These are phyloP conservation scores for Philypnodon macrostomus DNA, from an alignment of 2,797 vertebrate genomes.

Conservation along the genomic window DNA sequence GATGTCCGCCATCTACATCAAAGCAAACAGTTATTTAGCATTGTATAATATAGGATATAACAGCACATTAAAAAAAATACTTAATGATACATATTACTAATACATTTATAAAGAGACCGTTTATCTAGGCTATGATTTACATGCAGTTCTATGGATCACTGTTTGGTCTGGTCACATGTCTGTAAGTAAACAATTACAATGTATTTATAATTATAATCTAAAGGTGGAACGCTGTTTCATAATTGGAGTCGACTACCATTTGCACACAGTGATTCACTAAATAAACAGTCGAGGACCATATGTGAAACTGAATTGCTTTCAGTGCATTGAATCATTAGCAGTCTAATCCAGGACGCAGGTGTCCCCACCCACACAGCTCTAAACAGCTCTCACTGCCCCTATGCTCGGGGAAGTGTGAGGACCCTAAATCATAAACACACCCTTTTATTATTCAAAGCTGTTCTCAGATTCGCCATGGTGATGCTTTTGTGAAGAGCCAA, in stretches of 20 bases:
- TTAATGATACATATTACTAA: too few species aligned
- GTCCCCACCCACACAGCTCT: slow-evolving; percentile 37
- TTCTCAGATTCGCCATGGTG: slow-evolving; percentile 39
- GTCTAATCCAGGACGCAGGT: slow-evolving; percentile 40
- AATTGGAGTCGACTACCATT: too few species aligned
- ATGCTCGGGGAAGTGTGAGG: slow-evolving; percentile 28
- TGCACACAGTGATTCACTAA: background rate
- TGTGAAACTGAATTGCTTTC: slow-evolving; percentile 47
- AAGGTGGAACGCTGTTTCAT: too few species aligned
- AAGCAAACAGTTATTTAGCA: too few species aligned
- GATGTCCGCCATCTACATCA: background rate
- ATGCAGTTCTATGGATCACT: too few species aligned
- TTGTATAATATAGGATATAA: too few species aligned
- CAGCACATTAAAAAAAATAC: too few species aligned
- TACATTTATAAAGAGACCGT: too few species aligned
- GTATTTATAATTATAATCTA: too few species aligned
- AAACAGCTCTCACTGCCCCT: slow-evolving; percentile 27
- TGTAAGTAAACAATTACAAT: too few species aligned
- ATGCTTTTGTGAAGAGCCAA: slow-evolving; percentile 52
- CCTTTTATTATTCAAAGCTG: slow-evolving; percentile 49
- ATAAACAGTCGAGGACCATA: slow-evolving; percentile 20
- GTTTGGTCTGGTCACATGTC: too few species aligned
- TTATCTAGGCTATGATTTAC: too few species aligned
- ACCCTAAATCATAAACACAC: slow-evolving; percentile 33
- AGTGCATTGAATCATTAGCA: slow-evolving; percentile 39